These are phyloP conservation scores for Myathropa florea DNA, from an alignment of 2,888 invertebrate genomes.

Conservation along the genomic window DNA sequence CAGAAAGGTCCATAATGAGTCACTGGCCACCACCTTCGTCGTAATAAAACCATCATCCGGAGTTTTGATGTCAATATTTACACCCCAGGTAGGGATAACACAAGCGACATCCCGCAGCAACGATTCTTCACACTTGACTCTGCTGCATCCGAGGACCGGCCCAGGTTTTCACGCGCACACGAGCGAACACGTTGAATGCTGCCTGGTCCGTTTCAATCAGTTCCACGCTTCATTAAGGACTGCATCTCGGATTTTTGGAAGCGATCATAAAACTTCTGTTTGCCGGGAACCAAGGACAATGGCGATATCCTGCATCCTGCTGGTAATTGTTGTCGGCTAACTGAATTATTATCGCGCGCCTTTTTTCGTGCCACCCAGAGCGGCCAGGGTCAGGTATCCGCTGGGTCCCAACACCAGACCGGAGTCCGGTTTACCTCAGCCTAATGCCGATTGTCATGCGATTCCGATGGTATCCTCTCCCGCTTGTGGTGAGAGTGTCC, in stretches of 20 bases:
- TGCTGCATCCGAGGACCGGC: not conserved
- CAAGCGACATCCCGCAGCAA: conserved; percentile 48
- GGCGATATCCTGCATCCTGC: conserved; percentile 47
- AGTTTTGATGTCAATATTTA: conserved; percentile 68
- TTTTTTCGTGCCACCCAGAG: conserved; percentile 49
- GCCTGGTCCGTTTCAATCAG: conserved; percentile 8
- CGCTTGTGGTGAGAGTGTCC: conserved; percentile 28
- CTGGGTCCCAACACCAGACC: conserved; percentile 1
- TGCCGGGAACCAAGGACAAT: conserved; percentile 45
- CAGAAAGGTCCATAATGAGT: conserved; percentile 42
- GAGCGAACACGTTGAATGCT: conserved; percentile 6
- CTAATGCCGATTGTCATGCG: conserved; percentile 23
- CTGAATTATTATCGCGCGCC: conserved; percentile 59
- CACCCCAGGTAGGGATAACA: conserved; percentile 59
- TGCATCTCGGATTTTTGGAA: conserved; percentile 47
- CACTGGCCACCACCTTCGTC: conserved; percentile 24
- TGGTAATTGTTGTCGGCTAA: conserved; percentile 37
- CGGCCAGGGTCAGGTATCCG: conserved; percentile 17
- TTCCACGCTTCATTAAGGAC: conserved; percentile 24
- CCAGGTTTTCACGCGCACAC: conserved; percentile 41
- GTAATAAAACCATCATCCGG: conserved; percentile 68
- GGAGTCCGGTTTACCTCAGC: conserved; percentile 56
- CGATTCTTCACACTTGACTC: conserved; percentile 64
- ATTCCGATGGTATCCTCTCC: not conserved
- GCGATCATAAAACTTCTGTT: conserved; percentile 61